phyloP scores from a whole-genome alignment of 2,113 vertebrate species.

The Crotophaga sulcirostris region DNA sequence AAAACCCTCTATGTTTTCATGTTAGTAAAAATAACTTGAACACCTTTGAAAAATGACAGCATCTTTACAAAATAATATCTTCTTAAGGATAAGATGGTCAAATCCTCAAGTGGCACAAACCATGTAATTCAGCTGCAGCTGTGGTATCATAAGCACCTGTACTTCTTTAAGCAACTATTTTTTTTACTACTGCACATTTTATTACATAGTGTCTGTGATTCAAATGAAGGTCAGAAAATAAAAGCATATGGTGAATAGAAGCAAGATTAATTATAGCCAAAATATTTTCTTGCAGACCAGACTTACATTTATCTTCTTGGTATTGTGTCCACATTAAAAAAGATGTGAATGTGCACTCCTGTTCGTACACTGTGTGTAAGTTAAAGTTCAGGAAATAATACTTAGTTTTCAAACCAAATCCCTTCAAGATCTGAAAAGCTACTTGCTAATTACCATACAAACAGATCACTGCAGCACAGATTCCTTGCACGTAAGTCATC shows the following conservation, averaged over 20 bases:
- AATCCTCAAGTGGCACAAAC: neutral
- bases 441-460: conserved; percentile 71
- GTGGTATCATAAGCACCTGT: neutral
- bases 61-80: neutral
- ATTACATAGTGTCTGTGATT: conserved; percentile 34
- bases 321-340: conserved; percentile 27
- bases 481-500: conserved; percentile 49
- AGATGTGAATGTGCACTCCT: neutral
- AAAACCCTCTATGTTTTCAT: neutral
- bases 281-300: conserved; percentile 4
- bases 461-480: conserved; percentile 36
- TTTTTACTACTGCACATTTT: conserved; percentile 16
- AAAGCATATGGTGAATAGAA: conserved; percentile 40
- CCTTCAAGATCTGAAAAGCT: conserved; percentile 66
- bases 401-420: conserved; percentile 65
- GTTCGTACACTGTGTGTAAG: conserved; percentile 38
- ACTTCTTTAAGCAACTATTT: neutral
- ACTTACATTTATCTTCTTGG: conserved; percentile 61
- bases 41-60: neutral
- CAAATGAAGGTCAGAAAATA: conserved; percentile 56
- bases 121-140: neutral
- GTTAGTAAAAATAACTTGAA: neutral
- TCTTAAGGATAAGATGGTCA: neutral
- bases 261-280: conserved; percentile 65
- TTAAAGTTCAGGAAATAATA: conserved; percentile 52